A percentile compares a stretch with the other conserved stretches of the same genome.
phyloP scores from a whole-genome alignment of 2,113 vertebrate genomes.

The Paratilapia polleni region DNA sequence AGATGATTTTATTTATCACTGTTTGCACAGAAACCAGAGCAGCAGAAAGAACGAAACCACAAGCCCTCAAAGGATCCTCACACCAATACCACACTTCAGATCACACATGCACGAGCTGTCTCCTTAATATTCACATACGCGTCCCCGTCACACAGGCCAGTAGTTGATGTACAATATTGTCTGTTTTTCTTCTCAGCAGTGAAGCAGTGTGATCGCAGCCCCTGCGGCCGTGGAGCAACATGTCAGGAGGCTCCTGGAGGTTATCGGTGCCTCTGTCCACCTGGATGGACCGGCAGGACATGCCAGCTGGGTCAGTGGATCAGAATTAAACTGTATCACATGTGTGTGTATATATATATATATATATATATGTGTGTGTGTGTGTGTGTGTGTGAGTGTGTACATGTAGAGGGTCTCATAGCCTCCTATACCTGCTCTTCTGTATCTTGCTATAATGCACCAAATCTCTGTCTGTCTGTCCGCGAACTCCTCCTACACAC shows the following conservation, averaged over 20 bases:
- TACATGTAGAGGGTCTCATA: background rate
- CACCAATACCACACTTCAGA: slow-evolving; percentile 36
- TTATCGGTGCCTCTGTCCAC: slow-evolving; percentile 91
- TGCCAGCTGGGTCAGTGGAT: slow-evolving; percentile 92
- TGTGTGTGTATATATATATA: too few relatives aligned
- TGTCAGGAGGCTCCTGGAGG: slow-evolving; percentile 91
- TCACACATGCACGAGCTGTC: slow-evolving; percentile 15
- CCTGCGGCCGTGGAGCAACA: slow-evolving; percentile 92
- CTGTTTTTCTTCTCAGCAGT: slow-evolving; percentile 78
- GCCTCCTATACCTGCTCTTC: background rate
- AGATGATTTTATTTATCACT: slow-evolving; percentile 70
- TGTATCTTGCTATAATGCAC: background rate
- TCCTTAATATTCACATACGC: slow-evolving; percentile 23
- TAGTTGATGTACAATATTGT: slow-evolving; percentile 31
- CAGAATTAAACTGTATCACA: background rate
- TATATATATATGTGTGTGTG: too few relatives aligned
- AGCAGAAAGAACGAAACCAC: slow-evolving; percentile 61
- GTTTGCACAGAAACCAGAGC: slow-evolving; percentile 70
- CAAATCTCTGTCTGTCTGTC: background rate
- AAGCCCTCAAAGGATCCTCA: slow-evolving; percentile 36
- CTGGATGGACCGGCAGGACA: slow-evolving; percentile 94
- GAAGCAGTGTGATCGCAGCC: slow-evolving; percentile 91
- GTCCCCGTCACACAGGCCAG: slow-evolving; percentile 50
- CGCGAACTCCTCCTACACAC: background rate
- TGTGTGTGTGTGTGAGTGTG: too few relatives aligned